Evolutionary conservation across 2,888 invertebrate genomes (phyloP), one percentile per base, ranked within the genome.

Genomic region (Callyntrura guangdongensis): DNA sequence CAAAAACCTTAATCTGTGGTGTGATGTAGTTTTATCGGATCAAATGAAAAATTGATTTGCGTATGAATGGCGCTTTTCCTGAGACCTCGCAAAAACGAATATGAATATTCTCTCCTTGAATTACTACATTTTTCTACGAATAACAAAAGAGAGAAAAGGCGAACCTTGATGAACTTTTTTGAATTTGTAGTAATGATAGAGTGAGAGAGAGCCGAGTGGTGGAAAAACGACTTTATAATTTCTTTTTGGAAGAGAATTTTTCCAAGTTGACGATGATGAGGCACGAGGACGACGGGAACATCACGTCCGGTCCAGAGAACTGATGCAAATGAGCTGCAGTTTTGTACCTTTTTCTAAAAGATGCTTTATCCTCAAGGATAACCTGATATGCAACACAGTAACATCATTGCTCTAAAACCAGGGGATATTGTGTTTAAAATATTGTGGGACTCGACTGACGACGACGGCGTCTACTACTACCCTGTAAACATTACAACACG

Each of bases 261-360:
- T 20, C 20, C 9, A 72, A 81, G 27, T 56, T 49, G 49, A 81
- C 49, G 81, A 12, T 87, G 79, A 77, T 49, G 77, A 64, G 85
- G 83, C 89, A 82, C 85, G 53, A 83, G 77, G 83, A 67, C 86
- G 85, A 89, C 86, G 77, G 45, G 83, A 86, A 69, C 90, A 90
- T 90, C 90, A 90, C 90, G 92, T 93, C 91, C 91, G 92, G 91
- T 92, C 92, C 91, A 79, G 90, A 92, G 92, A 91, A 92, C 92
- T 93, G 93, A 94, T 93, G 93, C 93, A 94, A 94, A 93, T 93
- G 93, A 94, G 93, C 91, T 93, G 91, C 92, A 92, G 92, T 93
- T 93, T 93, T 92, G 91, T 92, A 92, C 92, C 92, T 92, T 94
- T 90, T 89, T 79, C 89, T 69, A 90, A 91, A 90, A 81, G 92